Conservation (phyloP, 2,888 invertebrate species). For the Ichneumon xanthorius region DNA sequence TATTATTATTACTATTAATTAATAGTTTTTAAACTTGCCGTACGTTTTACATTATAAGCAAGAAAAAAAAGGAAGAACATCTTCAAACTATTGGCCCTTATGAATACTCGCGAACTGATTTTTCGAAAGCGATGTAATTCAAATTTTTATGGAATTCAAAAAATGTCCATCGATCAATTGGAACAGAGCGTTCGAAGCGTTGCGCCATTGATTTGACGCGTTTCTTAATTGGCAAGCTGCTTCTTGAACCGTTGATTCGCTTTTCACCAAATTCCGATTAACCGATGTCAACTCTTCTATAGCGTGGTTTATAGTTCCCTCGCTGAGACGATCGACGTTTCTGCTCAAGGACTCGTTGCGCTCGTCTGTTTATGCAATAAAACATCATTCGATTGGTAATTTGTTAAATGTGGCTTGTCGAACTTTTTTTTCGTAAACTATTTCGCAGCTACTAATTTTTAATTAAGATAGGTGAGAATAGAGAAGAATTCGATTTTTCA, state of each 20-base stretch:
- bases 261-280: conserved; percentile 81
- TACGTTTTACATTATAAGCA: conserved; percentile 53
- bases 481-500: conserved; percentile 14
- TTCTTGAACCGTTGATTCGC: conserved; percentile 82
- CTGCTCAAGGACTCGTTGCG: conserved; percentile 82
- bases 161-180: conserved; percentile 80
- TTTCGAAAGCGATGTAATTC: conserved; percentile 16
- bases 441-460: conserved; percentile 25
- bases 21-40: conserved; percentile 38
- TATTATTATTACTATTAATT: conserved; percentile 62
- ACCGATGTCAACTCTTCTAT: conserved; percentile 79
- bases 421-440: background rate
- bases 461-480: background rate
- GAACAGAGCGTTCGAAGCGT: conserved; percentile 76
- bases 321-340: conserved; percentile 78
- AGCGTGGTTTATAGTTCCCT: conserved; percentile 76
- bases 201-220: conserved; percentile 77
- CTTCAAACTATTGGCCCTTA: background rate
- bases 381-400: conserved; percentile 28
- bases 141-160: conserved; percentile 80
- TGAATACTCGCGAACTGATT: background rate
- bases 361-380: conserved; percentile 76
- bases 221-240: conserved; percentile 81
- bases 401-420: background rate
- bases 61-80: background rate